These are phyloP conservation scores for Exephanes ischioxanthus DNA, from an alignment of 2,888 invertebrate species.

Conservation along the genomic window DNA sequence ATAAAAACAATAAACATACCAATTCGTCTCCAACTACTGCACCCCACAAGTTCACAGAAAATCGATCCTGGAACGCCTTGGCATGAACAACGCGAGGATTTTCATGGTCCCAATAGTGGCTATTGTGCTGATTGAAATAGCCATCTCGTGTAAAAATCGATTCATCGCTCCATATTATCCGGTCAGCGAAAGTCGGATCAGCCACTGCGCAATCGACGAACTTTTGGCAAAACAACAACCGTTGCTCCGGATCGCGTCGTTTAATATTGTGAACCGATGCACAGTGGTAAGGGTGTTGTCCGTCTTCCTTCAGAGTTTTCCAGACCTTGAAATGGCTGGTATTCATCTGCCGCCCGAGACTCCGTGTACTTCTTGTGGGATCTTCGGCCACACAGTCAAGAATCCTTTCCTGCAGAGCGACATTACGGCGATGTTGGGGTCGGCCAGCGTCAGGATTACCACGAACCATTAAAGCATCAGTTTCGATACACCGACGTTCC, in stretches of 20 bases:
- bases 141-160: constrained; percentile 15
- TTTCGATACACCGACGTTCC: constrained; percentile 3
- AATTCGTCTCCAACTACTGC: not conserved
- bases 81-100: not conserved
- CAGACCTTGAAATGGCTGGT: not conserved
- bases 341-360: not conserved
- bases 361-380: not conserved
- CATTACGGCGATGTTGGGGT: not conserved
- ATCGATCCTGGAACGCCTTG: not conserved
- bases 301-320: not conserved
- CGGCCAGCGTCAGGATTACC: constrained; percentile 10
- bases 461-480: not conserved
- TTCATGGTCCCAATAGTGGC: constrained; percentile 1
- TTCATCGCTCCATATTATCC: constrained; percentile 9
- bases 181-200: not conserved
- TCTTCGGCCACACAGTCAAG: not conserved
- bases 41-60: not conserved
- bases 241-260: not conserved
- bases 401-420: not conserved
- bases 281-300: not conserved
- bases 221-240: not conserved
- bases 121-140: not conserved
- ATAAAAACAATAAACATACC: not conserved
- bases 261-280: not conserved
- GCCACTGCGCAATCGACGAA: not conserved